Percentiles rank a stretch among this genome's conserved stretches.
Conservation (phyloP, 2,113 vertebrate genomes). For the Buteo buteo region DNA sequence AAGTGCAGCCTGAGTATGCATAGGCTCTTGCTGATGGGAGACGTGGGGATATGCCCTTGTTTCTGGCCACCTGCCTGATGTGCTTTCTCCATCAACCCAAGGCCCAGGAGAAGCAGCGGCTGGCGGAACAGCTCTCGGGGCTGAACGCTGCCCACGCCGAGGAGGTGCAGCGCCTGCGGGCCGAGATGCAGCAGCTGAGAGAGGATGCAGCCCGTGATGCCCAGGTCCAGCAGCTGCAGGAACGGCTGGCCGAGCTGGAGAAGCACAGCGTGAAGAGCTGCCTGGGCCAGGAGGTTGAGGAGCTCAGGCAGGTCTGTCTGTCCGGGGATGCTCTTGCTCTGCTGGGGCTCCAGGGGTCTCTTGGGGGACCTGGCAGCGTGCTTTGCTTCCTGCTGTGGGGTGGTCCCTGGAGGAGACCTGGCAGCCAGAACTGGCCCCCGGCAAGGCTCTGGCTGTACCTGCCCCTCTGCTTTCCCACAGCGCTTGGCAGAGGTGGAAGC, state of each 20-base stretch:
- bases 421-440: background rate
- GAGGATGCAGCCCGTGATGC: background rate
- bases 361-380: accelerated
- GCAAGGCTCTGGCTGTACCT: background rate
- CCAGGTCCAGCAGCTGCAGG: slow-evolving; percentile 15
- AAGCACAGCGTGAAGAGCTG: slow-evolving; percentile 44
- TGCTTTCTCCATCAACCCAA: background rate
- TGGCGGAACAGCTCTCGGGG: slow-evolving; percentile 62
- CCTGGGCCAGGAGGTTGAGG: slow-evolving; percentile 54
- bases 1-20: background rate
- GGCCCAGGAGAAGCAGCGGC: slow-evolving; percentile 63
- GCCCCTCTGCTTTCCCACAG: background rate
- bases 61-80: accelerated
- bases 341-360: background rate
- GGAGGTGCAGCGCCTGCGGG: slow-evolving; percentile 66
- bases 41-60: accelerated
- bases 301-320: slow-evolving; percentile 58
- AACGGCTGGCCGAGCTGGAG: slow-evolving; percentile 52
- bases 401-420: too few relatives aligned
- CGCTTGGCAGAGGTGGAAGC: background rate
- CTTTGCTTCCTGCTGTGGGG: background rate
- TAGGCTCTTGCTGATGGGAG: background rate
- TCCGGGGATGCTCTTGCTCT: background rate
- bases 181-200: background rate
- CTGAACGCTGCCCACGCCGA: slow-evolving; percentile 33